A percentile compares a stretch with the other conserved stretches of the same genome.
Conservation (phyloP, 2,113 vertebrate genomes). For the Lophura nycthemera region DNA sequence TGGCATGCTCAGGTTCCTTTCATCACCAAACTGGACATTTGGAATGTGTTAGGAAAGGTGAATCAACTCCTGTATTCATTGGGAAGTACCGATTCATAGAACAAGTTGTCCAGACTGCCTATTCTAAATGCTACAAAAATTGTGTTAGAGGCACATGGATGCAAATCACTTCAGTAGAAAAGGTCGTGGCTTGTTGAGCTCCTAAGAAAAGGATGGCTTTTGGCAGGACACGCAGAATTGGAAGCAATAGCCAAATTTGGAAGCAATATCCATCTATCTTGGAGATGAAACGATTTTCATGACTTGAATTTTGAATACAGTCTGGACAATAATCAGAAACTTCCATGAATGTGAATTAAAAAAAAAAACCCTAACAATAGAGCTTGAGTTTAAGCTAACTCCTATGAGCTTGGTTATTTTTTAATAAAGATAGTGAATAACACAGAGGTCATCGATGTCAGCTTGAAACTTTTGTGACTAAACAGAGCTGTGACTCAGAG, state of each 20-base stretch:
- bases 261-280: not conserved
- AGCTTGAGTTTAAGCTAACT: not conserved
- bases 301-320: not conserved
- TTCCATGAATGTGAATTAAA: not conserved
- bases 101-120: not conserved
- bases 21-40: not conserved
- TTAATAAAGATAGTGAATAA: not conserved
- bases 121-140: not conserved
- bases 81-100: not conserved
- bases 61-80: not conserved
- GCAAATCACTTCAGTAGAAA: not conserved
- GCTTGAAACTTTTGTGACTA: not conserved
- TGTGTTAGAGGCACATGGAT: fast-evolving
- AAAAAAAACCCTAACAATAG: not conserved
- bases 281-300: not conserved
- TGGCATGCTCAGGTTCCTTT: fast-evolving
- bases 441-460: not conserved
- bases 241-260: not conserved
- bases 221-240: not conserved
- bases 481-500: not conserved
- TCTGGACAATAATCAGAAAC: not conserved
- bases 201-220: not conserved
- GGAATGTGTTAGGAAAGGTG: not conserved
- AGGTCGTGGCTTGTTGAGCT: not conserved
- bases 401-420: not conserved